Evolutionary conservation across 2,113 vertebrate species (phyloP), one percentile per base, ranked within the genome.

Genomic region (Pygathrix nemaeus): DNA sequence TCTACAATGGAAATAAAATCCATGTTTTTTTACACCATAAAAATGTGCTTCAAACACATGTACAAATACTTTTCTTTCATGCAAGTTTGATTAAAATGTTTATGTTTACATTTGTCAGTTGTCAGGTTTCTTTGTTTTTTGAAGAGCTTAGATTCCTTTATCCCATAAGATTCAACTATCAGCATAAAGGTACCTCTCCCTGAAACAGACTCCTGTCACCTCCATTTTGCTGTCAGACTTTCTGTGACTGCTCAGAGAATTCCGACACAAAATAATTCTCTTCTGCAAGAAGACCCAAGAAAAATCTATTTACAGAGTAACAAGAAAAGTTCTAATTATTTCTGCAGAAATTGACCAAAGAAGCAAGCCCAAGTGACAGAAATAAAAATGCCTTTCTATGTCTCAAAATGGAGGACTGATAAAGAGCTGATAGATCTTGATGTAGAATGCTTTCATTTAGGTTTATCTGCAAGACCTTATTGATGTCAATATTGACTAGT

Each of bases 401-500:
- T 96, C 57, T 75, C 66, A 86, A 86, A 97, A 82, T 14, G 94
- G 9, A 61, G 86, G 38, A 78, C 18, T 94, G 80, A 59, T 66
- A 94, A 93, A 95, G 43, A 10, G 16, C 10, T 55, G 5, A 27
- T 27, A 17, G 43, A 14, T 72, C 23, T 81, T 78, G 55, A 52
- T 43, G 6, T 45, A 76, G 48, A 52, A 93, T 2, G 8, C 52
- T 73, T 90, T 90, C 38, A 23, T 25, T 57, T 85, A 38, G 21
- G 32, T 97, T 98, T 91, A 94, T 97, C 86, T 40, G 25, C n/a
- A 82, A 96, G 85, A 90, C 12, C 0, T 0, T 70, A 30, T 66
- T 90, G 52, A 95, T 97, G 95, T 94, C 64, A 87, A 21, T 66
- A 95, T 89, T 98, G 45, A 97, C 96, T 84, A 91, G 25, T 45